Evolutionary conservation across 2,888 invertebrate genomes (phyloP), one percentile per base, ranked within the genome.

Genomic region (Diadegma fenestrale): DNA sequence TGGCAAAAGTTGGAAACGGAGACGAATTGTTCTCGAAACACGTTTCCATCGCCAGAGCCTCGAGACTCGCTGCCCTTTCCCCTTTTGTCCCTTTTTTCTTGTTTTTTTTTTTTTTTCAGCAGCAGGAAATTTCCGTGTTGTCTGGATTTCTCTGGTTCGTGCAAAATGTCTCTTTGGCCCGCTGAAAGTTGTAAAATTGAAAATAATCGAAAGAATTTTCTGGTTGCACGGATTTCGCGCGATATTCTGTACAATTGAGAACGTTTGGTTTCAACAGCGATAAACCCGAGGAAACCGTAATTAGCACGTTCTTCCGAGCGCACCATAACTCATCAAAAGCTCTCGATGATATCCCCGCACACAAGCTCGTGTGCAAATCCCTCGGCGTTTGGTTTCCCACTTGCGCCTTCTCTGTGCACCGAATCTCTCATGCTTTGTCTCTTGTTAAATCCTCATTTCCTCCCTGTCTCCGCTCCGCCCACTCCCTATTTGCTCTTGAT

Each of bases 251-350:
- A 54, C 54, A 22, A 54, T 22, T 12, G 66, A 51, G 69, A 68
- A 78, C 73, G 82, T 75, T 64, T 30, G 63, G 78, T 63, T 79
- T 79, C 69, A 75, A 82, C 73, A 68, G 54, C 64, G 61, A 66
- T 78, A 79, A 66, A 80, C 75, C 75, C 66, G 64, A 71, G 79
- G 37, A 77, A 75, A 80, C 72, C 81, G 77, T 88, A 90, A 89
- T 89, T 90, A 89, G 88, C 87, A 68, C 78, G 87, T 86, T 89
- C 86, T 89, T 89, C 87, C 78, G 82, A 81, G 85, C 84, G 87
- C 33, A 83, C 77, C 73, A 68, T 82, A 85, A 82, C 82, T 85
- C 82, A 76, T 85, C 82, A 82, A 54, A 72, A 76, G 85, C 85
- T 81, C 81, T 81, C 81, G 71, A 84, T 84, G 81, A 78, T 84